A percentile compares a stretch with the other conserved stretches of the same genome.
Evolutionary conservation across 1,140 invertebrate genomes (phyloP).

Genomic region (Doryteuthis pealeii): DNA sequence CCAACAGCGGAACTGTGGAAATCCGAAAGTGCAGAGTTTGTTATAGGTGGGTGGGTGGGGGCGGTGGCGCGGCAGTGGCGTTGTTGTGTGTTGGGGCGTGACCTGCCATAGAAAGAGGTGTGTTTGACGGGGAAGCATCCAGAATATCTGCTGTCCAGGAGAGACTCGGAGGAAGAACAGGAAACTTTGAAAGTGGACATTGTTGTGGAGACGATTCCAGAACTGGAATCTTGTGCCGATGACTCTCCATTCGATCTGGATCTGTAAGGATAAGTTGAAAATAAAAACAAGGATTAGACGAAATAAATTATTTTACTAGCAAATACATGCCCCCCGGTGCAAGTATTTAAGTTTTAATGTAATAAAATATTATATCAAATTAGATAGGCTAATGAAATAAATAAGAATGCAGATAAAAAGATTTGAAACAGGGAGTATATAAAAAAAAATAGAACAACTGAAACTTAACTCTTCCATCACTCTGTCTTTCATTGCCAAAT

Average conservation of each 20-base stretch:
- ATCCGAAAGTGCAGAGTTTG: slow-evolving; percentile 16
- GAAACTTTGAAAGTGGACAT: slow-evolving; percentile 48
- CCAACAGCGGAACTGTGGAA: slow-evolving; percentile 20
- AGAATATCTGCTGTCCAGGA: slow-evolving; percentile 21
- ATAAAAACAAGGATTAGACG: slow-evolving; percentile 9
- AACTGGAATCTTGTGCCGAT: slow-evolving; percentile 55
- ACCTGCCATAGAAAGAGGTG: too few relatives aligned
- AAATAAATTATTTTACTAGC: too few relatives aligned
- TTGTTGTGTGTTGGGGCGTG: slow-evolving; percentile 20
- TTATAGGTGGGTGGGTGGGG: slow-evolving; percentile 24
- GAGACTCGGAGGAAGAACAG: slow-evolving; percentile 23
- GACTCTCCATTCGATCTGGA: slow-evolving; percentile 42
- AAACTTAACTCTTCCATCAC: too few relatives aligned
- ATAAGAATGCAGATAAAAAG: too few relatives aligned
- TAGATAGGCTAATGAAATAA: too few relatives aligned
- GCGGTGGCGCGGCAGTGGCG: too few relatives aligned
- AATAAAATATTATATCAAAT: too few relatives aligned
- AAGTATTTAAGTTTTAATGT: too few relatives aligned
- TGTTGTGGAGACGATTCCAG: slow-evolving; percentile 51
- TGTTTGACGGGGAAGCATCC: slow-evolving; percentile 26
- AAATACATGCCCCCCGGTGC: too few relatives aligned
- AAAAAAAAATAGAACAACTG: too few relatives aligned
- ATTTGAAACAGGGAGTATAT: too few relatives aligned
- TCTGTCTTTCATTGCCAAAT: too few relatives aligned
- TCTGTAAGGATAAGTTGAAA: slow-evolving; percentile 36